Evolutionary conservation across 2,888 invertebrate species (phyloP).

Genomic region (Hypomecis punctinalis): DNA sequence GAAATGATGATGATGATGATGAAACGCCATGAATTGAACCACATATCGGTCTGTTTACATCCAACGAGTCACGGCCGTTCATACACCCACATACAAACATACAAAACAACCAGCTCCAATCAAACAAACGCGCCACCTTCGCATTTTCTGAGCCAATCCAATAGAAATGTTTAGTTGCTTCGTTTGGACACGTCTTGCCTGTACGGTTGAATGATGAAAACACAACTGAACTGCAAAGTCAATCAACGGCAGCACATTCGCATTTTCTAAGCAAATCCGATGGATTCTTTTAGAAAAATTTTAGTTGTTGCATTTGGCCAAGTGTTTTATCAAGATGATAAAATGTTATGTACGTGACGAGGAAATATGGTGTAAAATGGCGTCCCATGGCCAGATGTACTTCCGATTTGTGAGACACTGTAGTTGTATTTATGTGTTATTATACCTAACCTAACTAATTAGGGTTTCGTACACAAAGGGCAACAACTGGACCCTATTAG

Average conservation of each 20-base stretch:
- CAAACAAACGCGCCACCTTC: neutral
- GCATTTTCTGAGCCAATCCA: neutral
- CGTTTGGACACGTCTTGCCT: no score
- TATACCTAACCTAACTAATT: no score
- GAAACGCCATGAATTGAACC: neutral
- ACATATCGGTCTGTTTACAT: neutral
- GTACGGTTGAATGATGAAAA: no score
- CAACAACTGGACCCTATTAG: no score
- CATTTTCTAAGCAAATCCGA: neutral
- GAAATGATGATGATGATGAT: no score
- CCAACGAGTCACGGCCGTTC: constrained; percentile 22
- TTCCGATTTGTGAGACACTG: neutral
- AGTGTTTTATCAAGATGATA: neutral
- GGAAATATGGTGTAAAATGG: neutral
- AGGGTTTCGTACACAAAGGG: no score
- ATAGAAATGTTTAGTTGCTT: neutral
- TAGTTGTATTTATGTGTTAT: constrained; percentile 3
- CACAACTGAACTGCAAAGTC: no score
- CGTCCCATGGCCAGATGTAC: neutral
- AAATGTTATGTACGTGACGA: neutral
- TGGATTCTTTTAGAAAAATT: neutral
- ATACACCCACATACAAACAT: constrained; percentile 14
- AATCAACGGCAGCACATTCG: neutral
- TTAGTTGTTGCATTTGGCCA: neutral
- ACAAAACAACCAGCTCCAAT: neutral